phyloP scores from a whole-genome alignment of 2,113 vertebrate genomes.

The Callipepla squamata region DNA sequence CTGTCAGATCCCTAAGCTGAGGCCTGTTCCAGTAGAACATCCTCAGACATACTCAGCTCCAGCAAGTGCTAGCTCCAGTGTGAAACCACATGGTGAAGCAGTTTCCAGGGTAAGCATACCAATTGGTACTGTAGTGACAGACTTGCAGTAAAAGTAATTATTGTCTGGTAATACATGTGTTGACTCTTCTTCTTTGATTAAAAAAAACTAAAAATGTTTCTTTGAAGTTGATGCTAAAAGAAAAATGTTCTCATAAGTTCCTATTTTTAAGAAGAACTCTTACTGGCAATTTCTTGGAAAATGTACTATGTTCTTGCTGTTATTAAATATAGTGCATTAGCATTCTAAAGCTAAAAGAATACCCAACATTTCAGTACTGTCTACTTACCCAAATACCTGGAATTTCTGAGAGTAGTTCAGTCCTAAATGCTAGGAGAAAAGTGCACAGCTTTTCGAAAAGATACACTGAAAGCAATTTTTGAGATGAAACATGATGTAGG shows the following conservation, averaged over 20 bases:
- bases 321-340: not conserved
- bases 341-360: not conserved
- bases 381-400: not conserved
- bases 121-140: not conserved
- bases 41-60: not conserved
- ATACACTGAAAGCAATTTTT: not conserved
- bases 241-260: not conserved
- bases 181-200: rapidly evolving
- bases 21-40: not conserved
- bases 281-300: not conserved
- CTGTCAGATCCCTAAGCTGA: rapidly evolving
- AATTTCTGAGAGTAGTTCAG: not conserved
- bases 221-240: not conserved
- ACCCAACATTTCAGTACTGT: not conserved
- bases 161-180: not conserved
- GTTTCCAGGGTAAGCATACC: not conserved
- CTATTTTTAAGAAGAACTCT: not conserved
- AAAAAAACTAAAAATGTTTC: not conserved
- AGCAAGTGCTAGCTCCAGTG: not conserved
- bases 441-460: not conserved
- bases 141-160: not conserved
- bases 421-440: not conserved
- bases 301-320: not conserved
- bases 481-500: not conserved
- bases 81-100: not conserved